Conservation (phyloP, 2,888 invertebrate genomes). For the Caradrina clavipalpis region DNA sequence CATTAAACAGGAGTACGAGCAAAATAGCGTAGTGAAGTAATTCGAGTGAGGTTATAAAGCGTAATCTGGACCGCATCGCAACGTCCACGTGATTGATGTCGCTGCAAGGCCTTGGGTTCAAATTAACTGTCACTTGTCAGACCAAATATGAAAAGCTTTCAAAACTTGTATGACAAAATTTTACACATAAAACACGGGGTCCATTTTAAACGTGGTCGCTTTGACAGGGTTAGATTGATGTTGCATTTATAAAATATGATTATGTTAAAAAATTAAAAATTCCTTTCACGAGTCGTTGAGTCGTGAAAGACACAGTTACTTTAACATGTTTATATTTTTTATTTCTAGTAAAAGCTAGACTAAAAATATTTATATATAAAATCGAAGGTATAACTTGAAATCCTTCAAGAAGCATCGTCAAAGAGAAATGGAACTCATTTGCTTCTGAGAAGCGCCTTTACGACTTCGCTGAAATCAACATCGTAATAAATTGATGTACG, state of each 20-base stretch:
- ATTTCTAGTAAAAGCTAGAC: no score
- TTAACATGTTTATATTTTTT: no score
- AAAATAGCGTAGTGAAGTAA: conserved; percentile 39
- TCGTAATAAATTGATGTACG: conserved; percentile 7
- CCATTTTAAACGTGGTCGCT: conserved; percentile 47
- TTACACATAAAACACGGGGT: conserved; percentile 53
- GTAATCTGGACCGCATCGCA: conserved; percentile 68
- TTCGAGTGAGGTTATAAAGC: conserved; percentile 49
- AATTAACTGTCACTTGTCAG: conserved; percentile 73
- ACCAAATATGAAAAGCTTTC: conserved; percentile 65
- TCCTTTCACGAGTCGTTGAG: not conserved
- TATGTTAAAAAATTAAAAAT: not conserved
- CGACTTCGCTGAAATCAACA: conserved; percentile 9
- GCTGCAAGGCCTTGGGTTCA: conserved; percentile 66
- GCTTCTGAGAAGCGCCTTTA: conserved; percentile 11
- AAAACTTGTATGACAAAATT: conserved; percentile 62
- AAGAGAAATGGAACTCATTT: conserved; percentile 20
- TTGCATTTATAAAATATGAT: conserved; percentile 8
- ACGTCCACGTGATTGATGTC: conserved; percentile 71
- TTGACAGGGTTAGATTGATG: conserved; percentile 60
- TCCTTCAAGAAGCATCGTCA: conserved; percentile 5
- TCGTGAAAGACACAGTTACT: no score
- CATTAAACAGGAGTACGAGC: conserved; percentile 14
- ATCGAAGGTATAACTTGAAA: not conserved
- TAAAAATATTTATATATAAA: not conserved